Evolutionary conservation across 2,888 invertebrate genomes (phyloP).

Genomic region (Cephonodes hylas): DNA sequence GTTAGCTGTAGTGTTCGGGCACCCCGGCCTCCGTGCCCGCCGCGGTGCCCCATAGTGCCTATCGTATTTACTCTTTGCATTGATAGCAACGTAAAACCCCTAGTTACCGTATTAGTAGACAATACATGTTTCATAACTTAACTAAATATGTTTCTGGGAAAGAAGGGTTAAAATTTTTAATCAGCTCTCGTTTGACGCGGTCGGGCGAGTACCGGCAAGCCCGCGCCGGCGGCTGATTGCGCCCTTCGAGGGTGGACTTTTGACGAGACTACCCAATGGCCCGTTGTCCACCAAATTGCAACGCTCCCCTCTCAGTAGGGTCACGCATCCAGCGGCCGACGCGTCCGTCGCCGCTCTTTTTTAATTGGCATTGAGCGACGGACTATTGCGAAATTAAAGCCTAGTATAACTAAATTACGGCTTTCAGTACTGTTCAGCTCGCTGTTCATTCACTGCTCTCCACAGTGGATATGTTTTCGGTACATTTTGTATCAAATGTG

Average conservation of each 20-base stretch:
- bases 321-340: neutral
- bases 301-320: neutral
- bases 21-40: too few relatives aligned
- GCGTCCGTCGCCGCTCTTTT: neutral
- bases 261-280: neutral
- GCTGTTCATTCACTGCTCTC: neutral
- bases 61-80: neutral
- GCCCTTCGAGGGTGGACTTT: neutral
- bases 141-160: neutral
- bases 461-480: neutral
- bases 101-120: too few relatives aligned
- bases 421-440: neutral
- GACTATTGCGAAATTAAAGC: neutral
- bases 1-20: neutral
- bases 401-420: neutral
- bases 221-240: neutral
- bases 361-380: neutral
- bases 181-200: neutral
- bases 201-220: neutral
- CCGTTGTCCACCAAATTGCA: neutral
- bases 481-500: neutral
- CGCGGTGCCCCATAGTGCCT: too few relatives aligned
- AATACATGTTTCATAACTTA: neutral
- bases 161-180: neutral
- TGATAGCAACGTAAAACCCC: neutral